phyloP scores from a whole-genome alignment of 92 coral and sea anemone species.

The Zoanthus sociatus region DNA sequence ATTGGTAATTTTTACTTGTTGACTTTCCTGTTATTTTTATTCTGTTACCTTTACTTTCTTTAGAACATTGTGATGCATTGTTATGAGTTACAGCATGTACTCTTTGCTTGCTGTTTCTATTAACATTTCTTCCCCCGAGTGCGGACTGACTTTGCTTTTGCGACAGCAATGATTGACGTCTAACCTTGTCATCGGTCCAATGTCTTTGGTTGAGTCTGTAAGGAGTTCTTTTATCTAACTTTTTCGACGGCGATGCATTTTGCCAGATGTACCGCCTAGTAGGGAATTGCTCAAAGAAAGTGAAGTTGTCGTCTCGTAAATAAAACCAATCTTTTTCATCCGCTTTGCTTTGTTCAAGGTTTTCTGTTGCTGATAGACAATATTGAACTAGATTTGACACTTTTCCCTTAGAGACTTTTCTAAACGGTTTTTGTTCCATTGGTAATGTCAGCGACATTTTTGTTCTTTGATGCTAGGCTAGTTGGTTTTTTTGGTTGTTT shows the following conservation, averaged over 20 bases:
- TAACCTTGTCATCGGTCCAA: too few species aligned
- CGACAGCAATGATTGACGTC: too few species aligned
- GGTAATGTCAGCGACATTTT: conserved; percentile 19
- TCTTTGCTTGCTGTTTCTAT: too few species aligned
- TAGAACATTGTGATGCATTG: background rate
- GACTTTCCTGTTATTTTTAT: background rate
- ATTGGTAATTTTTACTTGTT: background rate
- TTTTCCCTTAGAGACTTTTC: conserved; percentile 30
- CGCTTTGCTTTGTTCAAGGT: background rate
- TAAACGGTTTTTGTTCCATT: conserved; percentile 23
- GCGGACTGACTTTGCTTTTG: too few species aligned
- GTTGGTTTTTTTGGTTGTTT: background rate
- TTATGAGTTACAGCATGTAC: too few species aligned
- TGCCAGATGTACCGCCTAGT: background rate
- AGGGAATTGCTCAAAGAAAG: background rate
- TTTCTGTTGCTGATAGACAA: background rate
- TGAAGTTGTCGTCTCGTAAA: background rate
- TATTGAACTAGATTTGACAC: background rate
- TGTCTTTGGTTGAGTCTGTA: too few species aligned
- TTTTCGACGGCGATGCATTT: too few species aligned
- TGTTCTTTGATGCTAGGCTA: background rate
- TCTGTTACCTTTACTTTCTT: background rate
- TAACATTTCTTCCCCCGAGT: too few species aligned
- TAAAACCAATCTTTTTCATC: background rate
- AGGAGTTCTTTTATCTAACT: too few species aligned